Evolutionary conservation across 2,888 invertebrate genomes (phyloP).

Genomic region (Polydrusus pterygomalis): DNA sequence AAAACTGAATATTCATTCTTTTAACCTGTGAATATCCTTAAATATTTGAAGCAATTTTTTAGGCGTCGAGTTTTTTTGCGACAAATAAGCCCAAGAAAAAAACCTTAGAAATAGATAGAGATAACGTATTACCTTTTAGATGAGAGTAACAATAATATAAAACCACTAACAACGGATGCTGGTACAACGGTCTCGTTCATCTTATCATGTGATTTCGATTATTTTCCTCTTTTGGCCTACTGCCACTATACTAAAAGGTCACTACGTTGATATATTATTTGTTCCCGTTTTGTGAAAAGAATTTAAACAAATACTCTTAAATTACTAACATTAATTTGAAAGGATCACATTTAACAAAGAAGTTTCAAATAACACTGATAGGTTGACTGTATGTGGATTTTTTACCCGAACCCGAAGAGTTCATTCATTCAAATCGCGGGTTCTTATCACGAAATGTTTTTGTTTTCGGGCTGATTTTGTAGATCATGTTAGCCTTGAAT

Average conservation of each 20-base stretch:
- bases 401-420: slow-evolving; percentile 14
- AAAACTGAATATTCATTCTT: background rate
- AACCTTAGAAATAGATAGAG: slow-evolving; percentile 14
- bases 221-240: background rate
- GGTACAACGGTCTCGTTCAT: slow-evolving; percentile 41
- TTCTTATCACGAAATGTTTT: slow-evolving; percentile 38
- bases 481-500: slow-evolving; percentile 18
- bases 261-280: background rate
- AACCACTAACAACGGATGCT: slow-evolving; percentile 43
- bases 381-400: slow-evolving; percentile 3
- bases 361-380: slow-evolving; percentile 17
- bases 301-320: too few relatives aligned
- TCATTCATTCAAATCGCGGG: slow-evolving; percentile 22
- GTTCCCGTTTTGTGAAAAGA: slow-evolving; percentile 4
- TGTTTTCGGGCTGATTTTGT: slow-evolving; percentile 39
- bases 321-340: too few relatives aligned
- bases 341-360: background rate
- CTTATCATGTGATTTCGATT: slow-evolving; percentile 45
- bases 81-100: slow-evolving; percentile 16
- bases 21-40: background rate
- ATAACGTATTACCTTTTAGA: slow-evolving; percentile 53
- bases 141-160: slow-evolving; percentile 45
- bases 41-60: slow-evolving; percentile 4
- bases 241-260: too few relatives aligned
- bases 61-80: background rate